phyloP scores from a whole-genome alignment of 1,140 invertebrate genomes.

The Pseudomyrmex sp. region DNA sequence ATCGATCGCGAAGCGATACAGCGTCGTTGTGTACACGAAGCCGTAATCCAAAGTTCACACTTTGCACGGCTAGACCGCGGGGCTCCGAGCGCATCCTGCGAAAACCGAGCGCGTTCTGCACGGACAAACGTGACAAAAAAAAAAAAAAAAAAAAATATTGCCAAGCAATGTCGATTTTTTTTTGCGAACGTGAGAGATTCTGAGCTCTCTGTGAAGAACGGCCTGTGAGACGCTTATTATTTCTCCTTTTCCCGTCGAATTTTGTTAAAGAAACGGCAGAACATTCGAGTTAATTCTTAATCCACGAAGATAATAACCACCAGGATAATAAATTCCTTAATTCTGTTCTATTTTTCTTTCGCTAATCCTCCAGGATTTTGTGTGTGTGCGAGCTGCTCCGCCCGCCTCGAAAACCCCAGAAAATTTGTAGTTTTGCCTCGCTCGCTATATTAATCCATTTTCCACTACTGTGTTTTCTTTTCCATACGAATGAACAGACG shows the following conservation, averaged over 20 bases:
- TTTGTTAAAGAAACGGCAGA: background rate
- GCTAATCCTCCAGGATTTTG: constrained; percentile 33
- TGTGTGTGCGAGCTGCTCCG: background rate
- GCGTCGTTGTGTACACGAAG: background rate
- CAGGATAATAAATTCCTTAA: constrained; percentile 38
- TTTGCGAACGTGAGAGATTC: constrained; percentile 19
- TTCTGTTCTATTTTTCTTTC: constrained; percentile 34
- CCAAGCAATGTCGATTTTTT: constrained; percentile 25
- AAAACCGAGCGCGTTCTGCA: constrained; percentile 34
- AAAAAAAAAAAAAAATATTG: constrained; percentile 34
- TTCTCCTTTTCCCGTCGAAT: background rate
- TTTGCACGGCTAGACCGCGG: constrained; percentile 8
- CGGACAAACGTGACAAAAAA: constrained; percentile 23
- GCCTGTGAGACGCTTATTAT: background rate
- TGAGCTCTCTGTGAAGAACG: background rate
- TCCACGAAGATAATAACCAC: constrained; percentile 20
- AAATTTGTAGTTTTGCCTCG: constrained; percentile 46
- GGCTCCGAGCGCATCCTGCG: constrained; percentile 29
- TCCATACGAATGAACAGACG: constrained; percentile 7
- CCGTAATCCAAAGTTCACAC: constrained; percentile 57
- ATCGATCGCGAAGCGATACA: constrained; percentile 38
- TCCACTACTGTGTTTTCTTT: background rate
- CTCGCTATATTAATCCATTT: constrained; percentile 23
- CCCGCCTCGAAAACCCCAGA: background rate
- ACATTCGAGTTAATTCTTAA: background rate